These are phyloP conservation scores for Hycleus cichorii DNA, from an alignment of 1,140 invertebrate species.

Conservation along the genomic window DNA sequence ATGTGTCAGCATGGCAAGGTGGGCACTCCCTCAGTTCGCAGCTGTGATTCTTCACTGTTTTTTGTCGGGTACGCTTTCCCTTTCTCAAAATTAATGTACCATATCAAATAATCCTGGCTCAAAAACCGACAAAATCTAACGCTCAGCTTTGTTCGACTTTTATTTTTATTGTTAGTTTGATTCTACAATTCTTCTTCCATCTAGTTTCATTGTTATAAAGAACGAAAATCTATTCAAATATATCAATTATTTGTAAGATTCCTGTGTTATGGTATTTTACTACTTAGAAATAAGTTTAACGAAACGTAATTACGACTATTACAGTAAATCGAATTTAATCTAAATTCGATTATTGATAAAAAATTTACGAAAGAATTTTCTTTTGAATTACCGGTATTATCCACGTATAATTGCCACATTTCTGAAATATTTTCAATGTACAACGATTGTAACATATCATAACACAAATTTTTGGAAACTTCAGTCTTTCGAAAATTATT, in stretches of 20 bases:
- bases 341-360: too few species aligned
- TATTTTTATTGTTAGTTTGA: neutral
- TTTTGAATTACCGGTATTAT: too few species aligned
- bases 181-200: too few species aligned
- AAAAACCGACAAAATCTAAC: neutral
- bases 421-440: neutral
- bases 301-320: too few species aligned
- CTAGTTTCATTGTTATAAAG: too few species aligned
- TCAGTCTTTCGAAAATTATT: too few species aligned
- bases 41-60: slow-evolving; percentile 33
- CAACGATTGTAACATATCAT: slow-evolving; percentile 14
- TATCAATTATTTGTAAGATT: too few species aligned
- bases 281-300: too few species aligned
- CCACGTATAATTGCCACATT: too few species aligned
- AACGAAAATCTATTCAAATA: too few species aligned
- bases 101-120: slow-evolving; percentile 20
- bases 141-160: neutral
- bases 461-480: neutral
- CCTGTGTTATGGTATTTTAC: slow-evolving; percentile 12
- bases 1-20: slow-evolving; percentile 33
- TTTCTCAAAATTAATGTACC: slow-evolving; percentile 26
- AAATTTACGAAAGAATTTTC: too few species aligned
- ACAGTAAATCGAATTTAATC: too few species aligned
- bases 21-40: slow-evolving; percentile 32
- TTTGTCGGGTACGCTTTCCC: slow-evolving; percentile 23